Conservation (phyloP, 2,888 invertebrate species). For the Hypselothyrea guttata region DNA sequence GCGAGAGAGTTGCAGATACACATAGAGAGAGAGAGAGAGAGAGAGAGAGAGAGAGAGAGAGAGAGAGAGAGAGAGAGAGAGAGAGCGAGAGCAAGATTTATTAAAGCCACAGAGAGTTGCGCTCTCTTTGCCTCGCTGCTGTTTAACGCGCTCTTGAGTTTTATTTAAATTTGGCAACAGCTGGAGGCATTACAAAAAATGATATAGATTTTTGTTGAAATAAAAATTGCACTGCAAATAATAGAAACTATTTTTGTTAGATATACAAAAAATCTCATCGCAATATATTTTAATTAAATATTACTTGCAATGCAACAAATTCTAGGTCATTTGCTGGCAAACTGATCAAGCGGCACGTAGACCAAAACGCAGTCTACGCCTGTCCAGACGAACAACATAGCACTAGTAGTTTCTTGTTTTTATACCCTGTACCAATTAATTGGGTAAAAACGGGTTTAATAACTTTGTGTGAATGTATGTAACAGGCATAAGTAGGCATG, state of each 20-base stretch:
- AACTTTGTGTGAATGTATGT: too few species aligned
- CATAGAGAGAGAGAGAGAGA: too few species aligned
- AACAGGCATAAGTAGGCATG: too few species aligned
- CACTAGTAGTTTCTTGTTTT: too few species aligned
- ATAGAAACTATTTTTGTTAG: not conserved
- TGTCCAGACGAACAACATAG: too few species aligned
- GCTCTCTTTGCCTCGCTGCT: constrained; percentile 11
- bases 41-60: too few species aligned
- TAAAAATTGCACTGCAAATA: too few species aligned
- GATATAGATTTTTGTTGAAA: not conserved
- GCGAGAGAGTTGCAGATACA: too few species aligned
- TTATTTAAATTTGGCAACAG: constrained; percentile 5
- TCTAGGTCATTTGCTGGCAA: constrained; percentile 26
- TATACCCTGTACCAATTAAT: too few species aligned
- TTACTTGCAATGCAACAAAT: not conserved
- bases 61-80: constrained; percentile 1
- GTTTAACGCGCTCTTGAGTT: constrained; percentile 14
- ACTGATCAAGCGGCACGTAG: constrained; percentile 54
- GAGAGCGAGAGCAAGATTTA: not conserved
- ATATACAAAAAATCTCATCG: too few species aligned
- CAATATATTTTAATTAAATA: too few species aligned
- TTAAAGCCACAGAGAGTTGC: not conserved
- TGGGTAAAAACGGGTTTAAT: too few species aligned
- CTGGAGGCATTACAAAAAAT: constrained; percentile 9
- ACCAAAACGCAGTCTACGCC: constrained; percentile 17